phyloP scores from a whole-genome alignment of 2,113 vertebrate species.

The Amblyopsis rosae region DNA sequence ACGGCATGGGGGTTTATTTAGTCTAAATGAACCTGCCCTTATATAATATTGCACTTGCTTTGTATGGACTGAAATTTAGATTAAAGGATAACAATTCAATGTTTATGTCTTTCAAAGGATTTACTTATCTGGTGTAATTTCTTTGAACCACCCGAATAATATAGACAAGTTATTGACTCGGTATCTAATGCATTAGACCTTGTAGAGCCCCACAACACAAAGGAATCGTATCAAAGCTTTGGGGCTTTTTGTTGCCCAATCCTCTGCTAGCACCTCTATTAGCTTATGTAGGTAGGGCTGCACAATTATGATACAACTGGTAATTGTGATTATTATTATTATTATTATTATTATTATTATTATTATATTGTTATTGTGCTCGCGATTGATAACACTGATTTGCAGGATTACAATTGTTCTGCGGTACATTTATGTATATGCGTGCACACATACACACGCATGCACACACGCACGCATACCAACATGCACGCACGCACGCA shows the following conservation, averaged over 20 bases:
- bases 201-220: constrained; percentile 12
- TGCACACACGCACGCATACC: too few species aligned
- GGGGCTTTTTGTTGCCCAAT: constrained; percentile 25
- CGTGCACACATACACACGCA: too few species aligned
- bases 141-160: constrained; percentile 11
- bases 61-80: constrained; percentile 3
- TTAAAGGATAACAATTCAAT: neutral
- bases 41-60: neutral
- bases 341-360: too few species aligned
- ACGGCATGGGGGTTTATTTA: too few species aligned
- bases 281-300: neutral
- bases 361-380: too few species aligned
- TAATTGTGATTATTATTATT: too few species aligned
- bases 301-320: too few species aligned
- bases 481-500: too few species aligned
- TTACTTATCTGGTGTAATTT: constrained; percentile 19
- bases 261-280: constrained; percentile 8
- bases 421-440: too few species aligned
- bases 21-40: too few species aligned
- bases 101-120: constrained; percentile 21
- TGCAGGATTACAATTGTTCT: too few species aligned
- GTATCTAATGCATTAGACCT: constrained; percentile 8
- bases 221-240: constrained; percentile 22
- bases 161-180: constrained; percentile 5
- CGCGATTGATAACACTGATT: too few species aligned